Evolutionary conservation across 2,113 vertebrate genomes (phyloP), one percentile per base, ranked within the genome.

Genomic region (Pyxicephalus adspersus): DNA sequence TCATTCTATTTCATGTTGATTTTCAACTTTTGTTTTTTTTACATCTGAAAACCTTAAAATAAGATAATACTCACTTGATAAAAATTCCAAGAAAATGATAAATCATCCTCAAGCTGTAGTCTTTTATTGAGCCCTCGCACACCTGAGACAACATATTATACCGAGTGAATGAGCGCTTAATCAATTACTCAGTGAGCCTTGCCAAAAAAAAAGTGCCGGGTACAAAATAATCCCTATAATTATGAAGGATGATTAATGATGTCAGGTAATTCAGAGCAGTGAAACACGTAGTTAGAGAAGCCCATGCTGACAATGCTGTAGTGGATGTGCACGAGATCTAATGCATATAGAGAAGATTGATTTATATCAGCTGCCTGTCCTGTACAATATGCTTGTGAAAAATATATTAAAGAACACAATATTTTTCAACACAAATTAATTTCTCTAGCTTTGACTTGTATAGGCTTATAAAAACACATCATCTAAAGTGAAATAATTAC

Each of bases 131-230:
- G 91, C 91, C 89, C 92, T 85, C 60, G 85, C 83, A 89, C 89
- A 92, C 92, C 92, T 93, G 92, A 90, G 90, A 93, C 91, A 93
- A 93, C 92, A 93, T 86, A 86, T 83, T 85, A 60, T 83, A 84
- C 90, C 86, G 89, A 89, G 84, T 79, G 64, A 79, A 64, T 85
- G 82, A 84, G 64, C 85, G 86, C 89, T 90, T 92, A 93, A 94
- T 94, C 90, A 94, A 88, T 84, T 58, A 87, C 87, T 81, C 84
- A 73, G 83, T 84, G 84, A 85, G 84, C 85, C 64, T 85, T 89
- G 90, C 90, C 91, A 92, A 89, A 85, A 45, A n/a, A 45, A 79
- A 79, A 55, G 52, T 67, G 76, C 64, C 34, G 51, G 18, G 54
- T 60, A 79, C 77, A 45, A 58, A 58, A 68, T 79, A 79, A 79